Percentiles rank a stretch among this genome's conserved stretches.
Evolutionary conservation across 2,113 vertebrate species (phyloP).

Genomic region (Aphelocoma coerulescens): DNA sequence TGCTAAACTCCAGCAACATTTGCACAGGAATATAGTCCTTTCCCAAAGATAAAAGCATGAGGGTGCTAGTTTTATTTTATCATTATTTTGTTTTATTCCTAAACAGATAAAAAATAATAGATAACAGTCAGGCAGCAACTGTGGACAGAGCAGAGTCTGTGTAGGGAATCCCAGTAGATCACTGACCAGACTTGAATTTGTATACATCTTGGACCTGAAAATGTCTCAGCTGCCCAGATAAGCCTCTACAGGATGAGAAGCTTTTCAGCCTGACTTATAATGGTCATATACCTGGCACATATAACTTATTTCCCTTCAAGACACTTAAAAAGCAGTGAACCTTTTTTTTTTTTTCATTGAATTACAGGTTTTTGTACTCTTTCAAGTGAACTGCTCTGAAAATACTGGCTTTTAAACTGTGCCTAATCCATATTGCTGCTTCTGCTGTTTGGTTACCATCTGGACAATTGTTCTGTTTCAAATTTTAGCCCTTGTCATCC

Average conservation of each 20-base stretch:
- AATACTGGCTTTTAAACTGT: neutral
- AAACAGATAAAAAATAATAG: neutral
- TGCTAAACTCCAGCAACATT: neutral
- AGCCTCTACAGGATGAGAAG: neutral
- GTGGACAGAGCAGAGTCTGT: accelerated
- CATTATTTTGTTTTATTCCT: neutral
- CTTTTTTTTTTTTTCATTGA: neutral
- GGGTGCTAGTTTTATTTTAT: neutral
- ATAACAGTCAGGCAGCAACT: neutral
- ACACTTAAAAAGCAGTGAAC: neutral
- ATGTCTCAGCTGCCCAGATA: neutral
- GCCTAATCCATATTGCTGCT: neutral
- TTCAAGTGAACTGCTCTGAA: neutral
- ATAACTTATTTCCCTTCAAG: neutral
- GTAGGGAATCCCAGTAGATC: neutral
- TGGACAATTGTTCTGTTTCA: neutral
- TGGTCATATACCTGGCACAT: neutral
- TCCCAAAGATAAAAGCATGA: neutral
- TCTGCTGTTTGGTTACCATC: neutral
- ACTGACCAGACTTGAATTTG: neutral
- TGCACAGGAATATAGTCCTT: neutral
- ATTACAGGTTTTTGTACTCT: neutral
- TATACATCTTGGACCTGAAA: neutral
- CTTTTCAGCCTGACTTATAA: neutral
- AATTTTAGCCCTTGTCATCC: neutral